phyloP scores from a whole-genome alignment of 2,113 vertebrate species.

The Indicator indicator region DNA sequence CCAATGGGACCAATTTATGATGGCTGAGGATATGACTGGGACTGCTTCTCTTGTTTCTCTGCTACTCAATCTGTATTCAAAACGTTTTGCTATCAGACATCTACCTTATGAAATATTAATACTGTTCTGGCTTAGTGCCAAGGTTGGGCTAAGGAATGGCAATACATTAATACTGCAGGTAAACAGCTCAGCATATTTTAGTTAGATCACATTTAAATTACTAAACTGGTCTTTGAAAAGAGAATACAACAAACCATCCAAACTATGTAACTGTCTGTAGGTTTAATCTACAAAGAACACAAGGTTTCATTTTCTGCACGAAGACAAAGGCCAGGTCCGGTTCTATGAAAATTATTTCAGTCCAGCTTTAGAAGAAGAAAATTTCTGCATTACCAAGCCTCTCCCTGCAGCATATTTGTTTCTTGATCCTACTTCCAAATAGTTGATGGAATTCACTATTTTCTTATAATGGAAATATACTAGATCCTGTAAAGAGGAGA shows the following conservation, averaged over 20 bases:
- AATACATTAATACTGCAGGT: not conserved
- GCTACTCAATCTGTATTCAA: not conserved
- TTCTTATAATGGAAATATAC: not conserved
- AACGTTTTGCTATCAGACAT: not conserved
- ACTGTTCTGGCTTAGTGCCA: not conserved
- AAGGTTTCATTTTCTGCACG: not conserved
- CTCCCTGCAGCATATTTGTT: not conserved
- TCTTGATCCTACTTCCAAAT: not conserved
- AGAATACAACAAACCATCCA: not conserved
- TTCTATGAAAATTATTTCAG: not conserved
- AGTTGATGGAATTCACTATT: not conserved
- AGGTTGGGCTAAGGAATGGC: not conserved
- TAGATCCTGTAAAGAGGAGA: not conserved
- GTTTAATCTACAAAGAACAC: not conserved
- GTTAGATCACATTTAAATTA: not conserved
- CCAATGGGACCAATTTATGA: not conserved
- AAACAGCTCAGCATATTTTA: not conserved
- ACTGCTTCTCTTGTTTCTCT: not conserved
- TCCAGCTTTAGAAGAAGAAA: not conserved
- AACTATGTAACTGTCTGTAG: fast-evolving
- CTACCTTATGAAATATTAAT: not conserved
- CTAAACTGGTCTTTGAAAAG: not conserved
- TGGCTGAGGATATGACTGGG: not conserved
- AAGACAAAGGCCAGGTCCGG: not conserved
- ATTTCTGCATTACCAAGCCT: not conserved